Evolutionary conservation across 2,888 invertebrate species (phyloP), one percentile per base, ranked within the genome.

Genomic region (Calephelis perditalis): DNA sequence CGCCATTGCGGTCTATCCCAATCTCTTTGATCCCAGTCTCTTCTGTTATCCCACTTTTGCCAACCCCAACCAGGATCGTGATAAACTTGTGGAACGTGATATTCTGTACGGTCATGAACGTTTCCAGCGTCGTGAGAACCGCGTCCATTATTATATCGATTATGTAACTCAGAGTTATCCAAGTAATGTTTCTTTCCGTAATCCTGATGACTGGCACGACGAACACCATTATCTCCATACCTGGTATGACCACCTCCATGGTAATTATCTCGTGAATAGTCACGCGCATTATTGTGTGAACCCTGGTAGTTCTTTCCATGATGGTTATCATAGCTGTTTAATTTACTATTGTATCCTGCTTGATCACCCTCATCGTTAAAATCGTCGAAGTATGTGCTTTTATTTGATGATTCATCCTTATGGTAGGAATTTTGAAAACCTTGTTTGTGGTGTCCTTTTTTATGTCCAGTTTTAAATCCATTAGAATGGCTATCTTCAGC

Each of bases 341-440:
- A 62, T 65, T 76, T 81, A 63, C 82, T 89, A 37, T 88, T 90
- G 65, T 85, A 88, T 2, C 81, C 82, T 5, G 90, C 82, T 74
- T 81, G 81, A 63, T 91, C 91, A 2, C 82, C 86, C 76, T 91
- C 91, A 61, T 91, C 91, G 62, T 82, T 88, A 1, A 81, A 91
- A 71, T 94, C 94, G 70, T 94, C 94, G 71, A 93, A 94, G 78
- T 91, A 94, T 40, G 93, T 94, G 61, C 93, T 93, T 70, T 94
- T 94, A 71, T 92, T 93, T 0, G 94, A 94, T 10, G 92, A 93
- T 73, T 94, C 94, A 68, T 94, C 94, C 76, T 94, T 94, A 70
- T 93, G 93, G 70, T 94, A 94, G 11, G 92, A 92, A 71, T 94
- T 94, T 69, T 92, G 92, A 73, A 94, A 95, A 15, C 94, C 94